Evolutionary conservation across 2,888 invertebrate species (phyloP).

Genomic region (Tenthredo scrophulariae): DNA sequence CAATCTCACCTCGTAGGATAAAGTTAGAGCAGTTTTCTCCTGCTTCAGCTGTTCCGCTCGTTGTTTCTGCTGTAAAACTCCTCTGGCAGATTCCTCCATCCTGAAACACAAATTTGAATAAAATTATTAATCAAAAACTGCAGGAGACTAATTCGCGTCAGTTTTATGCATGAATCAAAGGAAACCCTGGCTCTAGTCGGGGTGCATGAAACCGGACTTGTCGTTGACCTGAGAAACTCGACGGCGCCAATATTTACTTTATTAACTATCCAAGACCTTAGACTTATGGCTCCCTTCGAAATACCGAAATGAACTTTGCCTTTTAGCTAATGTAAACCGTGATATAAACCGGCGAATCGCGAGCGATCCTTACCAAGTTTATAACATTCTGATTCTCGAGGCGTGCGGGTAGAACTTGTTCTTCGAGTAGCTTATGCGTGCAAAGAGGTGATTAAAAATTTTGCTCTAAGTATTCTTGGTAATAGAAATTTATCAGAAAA

Average conservation of each 20-base stretch:
- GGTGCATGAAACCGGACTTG: neutral
- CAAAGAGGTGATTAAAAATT: neutral
- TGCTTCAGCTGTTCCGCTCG: slow-evolving; percentile 88
- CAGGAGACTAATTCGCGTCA: neutral
- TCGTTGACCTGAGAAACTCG: neutral
- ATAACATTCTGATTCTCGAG: neutral
- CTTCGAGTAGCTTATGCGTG: neutral
- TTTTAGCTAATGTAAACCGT: neutral
- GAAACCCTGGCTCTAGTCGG: neutral
- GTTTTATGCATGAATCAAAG: neutral
- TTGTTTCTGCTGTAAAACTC: slow-evolving; percentile 87
- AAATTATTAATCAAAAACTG: neutral
- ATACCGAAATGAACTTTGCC: slow-evolving; percentile 1
- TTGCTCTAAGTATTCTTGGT: neutral
- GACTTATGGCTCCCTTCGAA: neutral
- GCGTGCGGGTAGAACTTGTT: neutral
- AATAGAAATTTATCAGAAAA: neutral
- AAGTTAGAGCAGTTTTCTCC: slow-evolving; percentile 85
- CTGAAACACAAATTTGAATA: slow-evolving; percentile 75
- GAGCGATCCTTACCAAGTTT: neutral
- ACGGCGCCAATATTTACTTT: neutral
- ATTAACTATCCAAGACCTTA: neutral
- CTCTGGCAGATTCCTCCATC: slow-evolving; percentile 89
- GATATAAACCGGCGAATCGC: neutral
- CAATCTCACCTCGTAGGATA: slow-evolving; percentile 84